Base-by-base conservation (phyloP, 1,140 invertebrate species). In the Drosophila suzukii region DNA sequence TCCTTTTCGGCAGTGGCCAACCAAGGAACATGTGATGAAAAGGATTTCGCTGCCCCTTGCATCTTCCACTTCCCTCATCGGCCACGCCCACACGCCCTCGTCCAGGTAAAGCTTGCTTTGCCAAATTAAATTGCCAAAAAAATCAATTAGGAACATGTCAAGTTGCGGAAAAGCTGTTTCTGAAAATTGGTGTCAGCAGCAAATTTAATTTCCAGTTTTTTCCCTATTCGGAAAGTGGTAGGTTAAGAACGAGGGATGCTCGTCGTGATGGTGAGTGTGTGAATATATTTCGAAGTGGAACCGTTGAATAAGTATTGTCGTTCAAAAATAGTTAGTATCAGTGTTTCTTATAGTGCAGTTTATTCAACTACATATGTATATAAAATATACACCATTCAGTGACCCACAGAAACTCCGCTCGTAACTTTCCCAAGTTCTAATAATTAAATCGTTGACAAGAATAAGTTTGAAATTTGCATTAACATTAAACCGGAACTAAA, bases 81-180 rank as follows among this genome's bases (percentile, higher is more conserved):
- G 53, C 56, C 61, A 75, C 57, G 63, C 51, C 46, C 58, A 50
- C 65, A 71, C 44, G 63, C 51, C 51, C 51, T 24, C 70, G 73
- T 49, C 61, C 78, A 82, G 43, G 43, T 58, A 54, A 73, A 63
- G 63, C 67, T 63, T 78, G 60, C 77, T 80, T 61, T 90, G 82
- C 79, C 90, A 90, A 86, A 90, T 90, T 91, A 90, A 90, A 91
- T 90, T 90, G 86, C 79, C 77, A 84, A 70, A 59, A 86, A 90
- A 90, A 90, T 90, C 86, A 90, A 90, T 90, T 90, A 90, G 86
- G 88, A 81, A 90, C 86, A 90, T 90, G 86, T 90, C 86, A 90
- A 90, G 84, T 76, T 84, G 73, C 76, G 80, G 73, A 84, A 89
- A 89, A 89, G 84, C 84, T 89, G 76, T 81, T 88, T 75, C 75